Evolutionary conservation across 2,888 invertebrate species (phyloP).

Genomic region (Cabera pusaria): DNA sequence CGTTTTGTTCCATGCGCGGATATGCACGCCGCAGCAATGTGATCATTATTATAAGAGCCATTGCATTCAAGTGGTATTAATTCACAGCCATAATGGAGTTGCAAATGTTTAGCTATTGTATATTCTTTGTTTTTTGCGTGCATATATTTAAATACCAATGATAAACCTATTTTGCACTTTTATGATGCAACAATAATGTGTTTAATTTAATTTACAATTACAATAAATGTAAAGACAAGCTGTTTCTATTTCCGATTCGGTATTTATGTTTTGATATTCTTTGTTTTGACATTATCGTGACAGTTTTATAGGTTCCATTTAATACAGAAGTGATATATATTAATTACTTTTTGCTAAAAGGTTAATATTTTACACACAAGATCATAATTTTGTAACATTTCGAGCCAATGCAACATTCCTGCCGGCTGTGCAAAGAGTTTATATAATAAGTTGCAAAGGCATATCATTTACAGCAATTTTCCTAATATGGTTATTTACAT

Average conservation of each 20-base stretch:
- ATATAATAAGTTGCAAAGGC: slow-evolving; percentile 32
- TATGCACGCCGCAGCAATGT: slow-evolving; percentile 37
- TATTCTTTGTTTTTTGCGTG: slow-evolving; percentile 10
- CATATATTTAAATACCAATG: slow-evolving; percentile 12
- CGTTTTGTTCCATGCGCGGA: slow-evolving; percentile 56
- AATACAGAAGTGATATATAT: no score
- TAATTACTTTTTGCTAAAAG: no score
- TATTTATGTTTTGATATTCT: not conserved
- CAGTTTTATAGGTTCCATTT: no score
- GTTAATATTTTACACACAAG: no score
- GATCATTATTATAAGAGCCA: slow-evolving; percentile 41
- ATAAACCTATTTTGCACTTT: slow-evolving; percentile 1
- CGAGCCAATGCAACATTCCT: slow-evolving; percentile 17
- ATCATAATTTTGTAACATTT: no score
- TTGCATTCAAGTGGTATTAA: slow-evolving; percentile 29
- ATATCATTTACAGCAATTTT: slow-evolving; percentile 38
- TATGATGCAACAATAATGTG: not conserved
- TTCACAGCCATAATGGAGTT: slow-evolving; percentile 18
- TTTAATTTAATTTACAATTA: not conserved
- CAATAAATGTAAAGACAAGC: not conserved
- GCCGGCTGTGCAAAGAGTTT: slow-evolving; percentile 17
- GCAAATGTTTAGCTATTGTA: slow-evolving; percentile 12
- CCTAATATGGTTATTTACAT: slow-evolving; percentile 36
- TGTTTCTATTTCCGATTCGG: not conserved
- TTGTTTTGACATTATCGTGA: not conserved